Base-by-base conservation (phyloP, 2,797 vertebrate genomes). In the Malurus splendens region DNA sequence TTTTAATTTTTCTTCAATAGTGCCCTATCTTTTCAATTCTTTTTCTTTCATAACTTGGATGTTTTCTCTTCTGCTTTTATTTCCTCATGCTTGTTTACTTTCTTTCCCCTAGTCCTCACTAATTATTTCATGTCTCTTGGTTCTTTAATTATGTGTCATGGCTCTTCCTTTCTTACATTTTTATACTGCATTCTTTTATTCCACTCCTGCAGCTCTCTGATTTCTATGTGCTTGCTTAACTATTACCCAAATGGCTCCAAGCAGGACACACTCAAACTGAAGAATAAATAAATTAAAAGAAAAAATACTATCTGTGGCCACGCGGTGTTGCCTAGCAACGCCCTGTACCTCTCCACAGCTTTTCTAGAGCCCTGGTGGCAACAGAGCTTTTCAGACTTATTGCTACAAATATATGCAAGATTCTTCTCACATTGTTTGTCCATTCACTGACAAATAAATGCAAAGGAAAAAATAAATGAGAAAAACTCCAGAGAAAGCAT, bases 251-350 rank as follows among this genome's bases (percentile, higher is more conserved):
- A 94, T 85, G 86, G 92, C 82, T 91, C 64, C 90, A 96, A 93
- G 86, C 85, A 95, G 92, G 86, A 94, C 82, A 92, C 72, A 94
- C 86, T 94, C 85, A 93, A 91, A 95, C 87, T 61, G 77, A 93
- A 91, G 93, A 95, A 95, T 79, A 86, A 92, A 94, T 82, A 87
- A 91, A 89, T 74, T 96, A 94, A 90, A 94, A 92, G 91, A 85
- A 93, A 94, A 94, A 95, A 91, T 93, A 90, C 66, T 93, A 79
- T 94, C 89, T 91, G 66, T 71, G 73, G 60, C 73, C 92, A 72
- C 76, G 64, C 6, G 22, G 85, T 50, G 82, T 93, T 94, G 84
- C 93, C 70, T 92, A 95, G 86, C 89, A 96, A 96, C 82, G 0
- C 61, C 62, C 79, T 70, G 80, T 64, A 87, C 88, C 67, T 78